Conservation (phyloP, 2,888 invertebrate genomes). For the Camptogramma bilineatum region DNA sequence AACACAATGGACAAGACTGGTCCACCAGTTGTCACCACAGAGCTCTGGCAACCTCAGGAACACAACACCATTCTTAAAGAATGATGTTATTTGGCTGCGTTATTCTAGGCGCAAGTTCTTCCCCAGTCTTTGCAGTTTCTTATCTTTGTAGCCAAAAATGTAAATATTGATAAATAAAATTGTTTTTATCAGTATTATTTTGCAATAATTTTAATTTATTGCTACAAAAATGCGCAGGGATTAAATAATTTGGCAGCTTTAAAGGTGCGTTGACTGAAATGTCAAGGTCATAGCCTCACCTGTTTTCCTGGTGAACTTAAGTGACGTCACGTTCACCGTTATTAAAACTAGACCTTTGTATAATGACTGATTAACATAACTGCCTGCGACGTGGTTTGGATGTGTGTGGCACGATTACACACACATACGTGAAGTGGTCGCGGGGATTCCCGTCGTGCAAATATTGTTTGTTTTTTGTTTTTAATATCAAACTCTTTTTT, state of each 20-base stretch:
- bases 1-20: too few species aligned
- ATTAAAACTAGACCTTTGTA: conserved; percentile 54
- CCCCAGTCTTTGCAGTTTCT: too few species aligned
- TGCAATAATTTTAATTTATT: not conserved
- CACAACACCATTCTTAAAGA: too few species aligned
- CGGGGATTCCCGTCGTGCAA: conserved; percentile 74
- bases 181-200: not conserved
- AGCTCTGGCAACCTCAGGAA: too few species aligned
- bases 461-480: conserved; percentile 38
- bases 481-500: conserved; percentile 35
- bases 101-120: too few species aligned
- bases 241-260: not conserved
- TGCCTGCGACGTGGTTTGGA: conserved; percentile 45
- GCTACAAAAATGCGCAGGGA: conserved; percentile 7
- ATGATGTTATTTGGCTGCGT: too few species aligned
- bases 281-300: conserved; percentile 35
- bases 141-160: too few species aligned
- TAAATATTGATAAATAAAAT: too few species aligned
- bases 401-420: conserved; percentile 41
- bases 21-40: too few species aligned
- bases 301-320: conserved; percentile 39
- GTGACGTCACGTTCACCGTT: conserved; percentile 45
- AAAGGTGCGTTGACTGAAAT: conserved; percentile 3
- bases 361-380: conserved; percentile 51
- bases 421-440: conserved; percentile 44